Base-by-base conservation (phyloP, 2,113 vertebrate genomes). In the Brevimyrus niger region DNA sequence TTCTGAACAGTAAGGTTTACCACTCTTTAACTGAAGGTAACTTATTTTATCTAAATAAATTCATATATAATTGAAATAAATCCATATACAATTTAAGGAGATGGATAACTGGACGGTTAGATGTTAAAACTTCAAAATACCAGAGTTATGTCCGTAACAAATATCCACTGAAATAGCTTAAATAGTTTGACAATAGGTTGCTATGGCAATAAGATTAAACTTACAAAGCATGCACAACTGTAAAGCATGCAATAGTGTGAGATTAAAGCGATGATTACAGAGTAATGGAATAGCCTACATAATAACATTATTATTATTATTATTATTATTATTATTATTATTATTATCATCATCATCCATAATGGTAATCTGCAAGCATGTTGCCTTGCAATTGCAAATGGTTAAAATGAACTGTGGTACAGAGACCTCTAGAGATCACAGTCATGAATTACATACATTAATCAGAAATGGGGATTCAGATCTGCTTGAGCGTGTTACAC, bases 361-460 rank as follows among this genome's bases (percentile, higher is more conserved):
- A 76, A 48, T 27, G 3, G 3, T 85, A 27, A 50, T 48, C 44
- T 84, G 19, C 9, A 19, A 46, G 9, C 3, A 23, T 55, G 51
- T 44, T 50, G 50, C 69, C 11, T n/a, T 44, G 19, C 21, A 46
- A 89, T 86, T 53, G 21, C 6, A 86, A 88, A 88, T 31, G 80
- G 46, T 88, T 84, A 47, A 47, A 42, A 84, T 88, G 42, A 65
- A 9, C 53, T 88, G 90, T 88, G 87, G 50, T 73, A 65, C 58
- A 69, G 90, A 86, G 90, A 86, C 90, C 87, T 90, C 90, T 90
- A 90, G 90, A 82, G 90, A 89, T 42, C 80, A 69, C 31, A 58
- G 65, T 10, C 17, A 35, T 61, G 87, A 83, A 90, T 50, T 90
- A 51, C 89, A 90, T 55, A n/a, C n/a, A 31, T 11, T 13, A 55